A percentile compares a stretch with the other conserved stretches of the same genome.
Conservation (phyloP, 2,888 invertebrate species). For the Microctonus hyperodae region DNA sequence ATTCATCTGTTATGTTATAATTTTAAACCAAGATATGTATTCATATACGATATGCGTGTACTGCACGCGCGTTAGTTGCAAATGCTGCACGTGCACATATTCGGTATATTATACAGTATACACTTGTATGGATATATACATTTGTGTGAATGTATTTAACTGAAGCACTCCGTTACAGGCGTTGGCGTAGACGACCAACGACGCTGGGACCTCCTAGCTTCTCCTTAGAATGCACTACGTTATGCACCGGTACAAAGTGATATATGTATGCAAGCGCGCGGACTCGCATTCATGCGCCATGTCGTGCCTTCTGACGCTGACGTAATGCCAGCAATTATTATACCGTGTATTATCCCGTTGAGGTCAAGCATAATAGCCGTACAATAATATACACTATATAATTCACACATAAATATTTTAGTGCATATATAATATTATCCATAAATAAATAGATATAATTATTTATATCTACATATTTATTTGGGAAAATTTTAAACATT, state of each 20-base stretch:
- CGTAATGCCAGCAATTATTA: constrained; percentile 58
- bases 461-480: background rate
- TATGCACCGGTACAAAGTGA: constrained; percentile 45
- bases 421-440: background rate
- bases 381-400: background rate
- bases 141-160: background rate
- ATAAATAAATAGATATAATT: background rate
- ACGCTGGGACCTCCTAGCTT: constrained; percentile 40
- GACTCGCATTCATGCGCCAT: constrained; percentile 46
- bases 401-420: background rate
- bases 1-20: constrained; percentile 55
- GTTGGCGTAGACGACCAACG: constrained; percentile 39
- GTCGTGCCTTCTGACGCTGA: constrained; percentile 41
- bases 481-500: background rate
- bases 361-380: constrained; percentile 6
- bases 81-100: constrained; percentile 11
- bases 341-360: constrained; percentile 3
- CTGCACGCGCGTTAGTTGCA: constrained; percentile 6
- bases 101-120: background rate
- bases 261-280: constrained; percentile 42
- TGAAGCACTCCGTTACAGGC: constrained; percentile 44
- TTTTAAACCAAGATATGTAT: constrained; percentile 34
- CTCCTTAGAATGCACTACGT: constrained; percentile 45
- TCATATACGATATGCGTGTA: background rate
- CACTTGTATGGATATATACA: background rate